Conservation (phyloP, 2,888 invertebrate species). For the Ichneumoninae sp. region DNA sequence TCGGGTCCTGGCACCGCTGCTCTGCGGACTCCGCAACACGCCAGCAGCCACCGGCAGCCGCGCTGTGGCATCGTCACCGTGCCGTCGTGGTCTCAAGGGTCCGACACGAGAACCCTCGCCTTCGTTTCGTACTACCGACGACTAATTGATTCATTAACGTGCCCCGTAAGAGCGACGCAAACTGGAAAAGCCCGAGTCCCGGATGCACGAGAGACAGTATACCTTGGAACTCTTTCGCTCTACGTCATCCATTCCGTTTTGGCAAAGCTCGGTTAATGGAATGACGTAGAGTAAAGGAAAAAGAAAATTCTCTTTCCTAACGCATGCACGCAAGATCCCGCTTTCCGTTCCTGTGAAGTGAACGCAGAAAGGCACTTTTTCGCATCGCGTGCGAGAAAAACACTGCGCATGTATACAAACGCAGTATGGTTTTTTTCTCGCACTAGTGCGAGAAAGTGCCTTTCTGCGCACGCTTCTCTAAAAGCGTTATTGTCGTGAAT, state of each 20-base stretch:
- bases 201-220: constrained; percentile 22
- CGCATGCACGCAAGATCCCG: background rate
- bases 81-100: constrained; percentile 45
- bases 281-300: background rate
- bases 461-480: no score
- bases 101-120: constrained; percentile 62
- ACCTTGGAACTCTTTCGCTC: background rate
- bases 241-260: background rate
- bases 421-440: no score
- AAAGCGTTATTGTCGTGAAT: background rate
- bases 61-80: constrained; percentile 28
- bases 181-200: constrained; percentile 56
- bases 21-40: constrained; percentile 51
- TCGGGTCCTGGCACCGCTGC: constrained; percentile 27
- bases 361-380: no score
- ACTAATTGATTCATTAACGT: constrained; percentile 78
- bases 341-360: background rate
- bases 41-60: constrained; percentile 40
- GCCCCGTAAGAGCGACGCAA: constrained; percentile 57
- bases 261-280: background rate
- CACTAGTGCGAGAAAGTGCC: no score
- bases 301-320: background rate
- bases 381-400: no score
- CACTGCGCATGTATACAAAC: no score
- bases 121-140: constrained; percentile 72